phyloP scores from a whole-genome alignment of 2,888 invertebrate genomes.

The Parascotia fuliginaria region DNA sequence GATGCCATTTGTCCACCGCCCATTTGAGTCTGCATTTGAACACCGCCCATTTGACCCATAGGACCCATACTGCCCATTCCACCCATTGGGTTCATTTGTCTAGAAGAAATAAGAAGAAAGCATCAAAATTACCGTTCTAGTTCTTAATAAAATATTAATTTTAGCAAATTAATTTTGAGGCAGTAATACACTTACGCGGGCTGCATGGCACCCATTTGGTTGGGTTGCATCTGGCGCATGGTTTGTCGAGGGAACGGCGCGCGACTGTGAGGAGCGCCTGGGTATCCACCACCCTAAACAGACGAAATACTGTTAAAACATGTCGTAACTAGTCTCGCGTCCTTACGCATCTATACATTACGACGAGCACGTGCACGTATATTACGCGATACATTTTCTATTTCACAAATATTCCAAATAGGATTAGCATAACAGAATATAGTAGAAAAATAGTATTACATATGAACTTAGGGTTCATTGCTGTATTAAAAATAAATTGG shows the following conservation, averaged over 20 bases:
- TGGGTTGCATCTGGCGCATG: constrained; percentile 80
- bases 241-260: constrained; percentile 74
- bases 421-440: no score
- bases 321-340: no score
- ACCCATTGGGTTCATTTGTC: constrained; percentile 81
- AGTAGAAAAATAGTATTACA: no score
- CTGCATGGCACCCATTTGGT: constrained; percentile 80
- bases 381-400: no score
- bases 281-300: constrained; percentile 58
- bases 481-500: neutral
- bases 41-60: constrained; percentile 75
- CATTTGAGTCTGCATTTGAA: constrained; percentile 71
- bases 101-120: constrained; percentile 34
- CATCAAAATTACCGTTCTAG: no score
- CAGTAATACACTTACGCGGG: constrained; percentile 62
- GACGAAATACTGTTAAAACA: neutral
- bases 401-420: no score
- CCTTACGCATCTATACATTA: no score
- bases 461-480: no score
- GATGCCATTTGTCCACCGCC: constrained; percentile 73
- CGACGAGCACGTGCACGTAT: no score
- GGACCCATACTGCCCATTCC: constrained; percentile 78
- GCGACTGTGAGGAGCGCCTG: constrained; percentile 70
- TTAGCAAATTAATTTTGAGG: neutral
- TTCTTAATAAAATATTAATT: no score